Evolutionary conservation across 1,140 invertebrate genomes (phyloP).

Genomic region (Dreissena rostriformis): DNA sequence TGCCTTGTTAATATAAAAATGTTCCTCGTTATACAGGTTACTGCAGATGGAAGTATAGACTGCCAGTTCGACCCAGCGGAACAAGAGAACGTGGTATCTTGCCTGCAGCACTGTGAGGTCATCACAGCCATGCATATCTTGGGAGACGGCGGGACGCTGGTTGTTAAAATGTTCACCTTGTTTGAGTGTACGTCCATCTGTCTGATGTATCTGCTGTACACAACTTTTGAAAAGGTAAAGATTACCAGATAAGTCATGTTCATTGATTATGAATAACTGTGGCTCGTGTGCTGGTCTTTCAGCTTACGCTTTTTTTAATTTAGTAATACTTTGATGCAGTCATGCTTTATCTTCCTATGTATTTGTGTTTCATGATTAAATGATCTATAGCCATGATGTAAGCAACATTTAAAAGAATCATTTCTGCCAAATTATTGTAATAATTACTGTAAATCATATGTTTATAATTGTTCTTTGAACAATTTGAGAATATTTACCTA

Average conservation of each 20-base stretch:
- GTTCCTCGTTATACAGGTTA: constrained; percentile 83
- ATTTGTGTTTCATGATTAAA: no score
- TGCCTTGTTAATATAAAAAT: no score
- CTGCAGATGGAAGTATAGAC: constrained; percentile 96
- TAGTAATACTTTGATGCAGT: no score
- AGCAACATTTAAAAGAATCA: no score
- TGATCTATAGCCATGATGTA: no score
- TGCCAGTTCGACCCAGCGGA: constrained; percentile 91
- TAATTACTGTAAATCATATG: not conserved
- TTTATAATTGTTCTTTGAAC: not conserved
- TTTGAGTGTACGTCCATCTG: constrained; percentile 92
- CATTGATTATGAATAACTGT: no score
- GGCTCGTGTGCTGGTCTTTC: no score
- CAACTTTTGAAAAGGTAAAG: constrained; percentile 87
- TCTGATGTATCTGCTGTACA: constrained; percentile 90
- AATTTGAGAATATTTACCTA: constrained; percentile 19
- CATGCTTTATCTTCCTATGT: no score
- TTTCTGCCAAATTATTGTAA: no score
- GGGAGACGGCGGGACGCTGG: constrained; percentile 88
- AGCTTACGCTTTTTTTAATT: no score
- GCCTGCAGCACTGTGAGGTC: constrained; percentile 92
- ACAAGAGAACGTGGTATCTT: constrained; percentile 90
- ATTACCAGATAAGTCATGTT: no score
- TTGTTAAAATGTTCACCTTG: constrained; percentile 96
- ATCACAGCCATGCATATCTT: constrained; percentile 88